Base-by-base conservation (phyloP, 2,888 invertebrate species). In the Ectemnius cavifrons region DNA sequence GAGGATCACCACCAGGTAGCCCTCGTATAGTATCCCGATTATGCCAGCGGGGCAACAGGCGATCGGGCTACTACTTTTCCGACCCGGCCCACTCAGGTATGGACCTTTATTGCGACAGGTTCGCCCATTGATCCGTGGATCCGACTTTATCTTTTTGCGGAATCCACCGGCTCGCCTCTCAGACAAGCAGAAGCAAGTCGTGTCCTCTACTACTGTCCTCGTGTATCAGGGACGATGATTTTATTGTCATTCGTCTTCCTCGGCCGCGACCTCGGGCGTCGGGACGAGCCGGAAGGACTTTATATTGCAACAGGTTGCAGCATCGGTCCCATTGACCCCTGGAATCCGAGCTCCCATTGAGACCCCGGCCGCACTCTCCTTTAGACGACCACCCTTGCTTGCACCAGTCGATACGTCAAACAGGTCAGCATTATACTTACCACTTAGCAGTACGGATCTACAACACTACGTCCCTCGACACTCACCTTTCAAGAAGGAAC, bases 241-340 rank as follows among this genome's bases (percentile, higher is more conserved):
- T 75, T 68, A 70, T 70, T 56, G 46, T 59, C 28, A 46, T 16
- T 16, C 68, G 47, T 71, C 57, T 65, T 37, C 64, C 46, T 16
- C 61, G 49, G 28, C 63, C 6, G 47, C 20, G 47, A 45, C 59
- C 16, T 57, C 63, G 71, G 57, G 72, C 62, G 63, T 52, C 63
- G 14, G 52, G 47, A 14, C 37, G 37, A 37, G 37, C 37, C 37
- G 37, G 71, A 75, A 52, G 52, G 83, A 81, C 84, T 88, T 88
- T 87, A 37, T 37, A 87, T 88, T 86, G 88, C 87, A 85, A 88
- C 87, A 87, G 87, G 86, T 87, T 86, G 85, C 85, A 84, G 80
- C 82, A 77, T 57, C 68, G 67, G 80, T 75, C 68, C 52, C 78
- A 75, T 78, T 79, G 83, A 82, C 85, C 81, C 75, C 57, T 64